Base-by-base conservation (phyloP, 1,140 invertebrate genomes). In the Aleiodes sp. region DNA sequence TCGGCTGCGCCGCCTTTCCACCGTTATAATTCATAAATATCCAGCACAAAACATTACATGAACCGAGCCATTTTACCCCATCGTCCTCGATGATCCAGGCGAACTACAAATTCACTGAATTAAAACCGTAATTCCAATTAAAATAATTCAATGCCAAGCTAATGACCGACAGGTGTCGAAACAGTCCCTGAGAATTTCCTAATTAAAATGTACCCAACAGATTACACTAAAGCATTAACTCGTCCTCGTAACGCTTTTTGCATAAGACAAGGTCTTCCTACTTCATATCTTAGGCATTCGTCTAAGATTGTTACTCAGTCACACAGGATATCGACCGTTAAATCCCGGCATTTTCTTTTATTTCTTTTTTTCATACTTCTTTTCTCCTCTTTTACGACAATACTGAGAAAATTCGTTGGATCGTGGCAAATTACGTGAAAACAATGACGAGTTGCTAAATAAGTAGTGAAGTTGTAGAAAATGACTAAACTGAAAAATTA, bases 241-340 rank as follows among this genome's bases (percentile, higher is more conserved):
- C 12, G 46, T 64, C 62, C 62, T 64, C 62, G 39, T 64, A 64
- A 64, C 14, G 21, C 35, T 64, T 64, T 24, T 26, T 43, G 26
- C 12, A 26, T 12, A 10, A 64, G 21, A 41, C 62, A 64, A 64
- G 62, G 62, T 64, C 52, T 59, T 64, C 39, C 39, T 24, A 24
- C 19, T 24, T 52, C 57, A 9, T 52, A 52, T 52, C 19, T 21
- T 52, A 21, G 46, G n/a, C n/a, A n/a, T n/a, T 46, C 62, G 52
- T 63, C 63, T 80, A 75, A 77, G 19, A 4, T 4, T 28, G 14
- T 35, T 21, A 60, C 57, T 31, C 73, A 80, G 79, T 79, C 69
- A 63, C n/a, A n/a, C 78, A 80, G 81, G 82, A 85, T 83, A 84
- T 83, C 79, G 80, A 73, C 77, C 70, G 82, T 85, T 84, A 84